phyloP scores from a whole-genome alignment of 2,888 invertebrate species.

The Lithophane semibrunnea region DNA sequence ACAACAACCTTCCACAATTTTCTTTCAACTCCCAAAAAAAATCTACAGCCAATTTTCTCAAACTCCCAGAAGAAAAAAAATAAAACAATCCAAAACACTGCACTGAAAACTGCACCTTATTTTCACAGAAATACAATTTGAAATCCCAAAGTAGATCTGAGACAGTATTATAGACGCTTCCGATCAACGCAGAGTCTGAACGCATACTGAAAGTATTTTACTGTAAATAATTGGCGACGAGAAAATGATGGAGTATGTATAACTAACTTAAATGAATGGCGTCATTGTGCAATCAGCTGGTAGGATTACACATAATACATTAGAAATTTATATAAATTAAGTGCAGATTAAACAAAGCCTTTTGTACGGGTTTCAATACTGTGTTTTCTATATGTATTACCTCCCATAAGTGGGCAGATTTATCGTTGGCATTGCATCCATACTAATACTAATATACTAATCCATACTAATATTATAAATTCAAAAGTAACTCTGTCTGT shows the following conservation, averaged over 20 bases:
- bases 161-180: conserved; percentile 17
- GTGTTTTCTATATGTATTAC: background rate
- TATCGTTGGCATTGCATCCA: background rate
- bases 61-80: conserved; percentile 1
- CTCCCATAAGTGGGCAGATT: background rate
- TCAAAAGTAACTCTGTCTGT: too few species aligned
- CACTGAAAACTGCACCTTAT: conserved; percentile 44
- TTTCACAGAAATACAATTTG: accelerated
- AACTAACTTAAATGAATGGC: conserved; percentile 35
- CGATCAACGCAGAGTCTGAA: conserved; percentile 28
- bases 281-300: conserved; percentile 54
- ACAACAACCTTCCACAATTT: background rate
- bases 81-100: conserved; percentile 8
- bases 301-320: conserved; percentile 21
- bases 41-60: background rate
- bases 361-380: conserved; percentile 1
- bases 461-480: too few species aligned
- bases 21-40: background rate
- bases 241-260: conserved; percentile 6
- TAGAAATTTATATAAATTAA: background rate
- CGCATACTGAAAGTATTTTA: conserved; percentile 51
- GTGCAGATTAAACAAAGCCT: conserved; percentile 11
- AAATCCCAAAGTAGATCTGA: background rate
- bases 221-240: conserved; percentile 38
- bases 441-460: too few species aligned